Evolutionary conservation across 2,888 invertebrate genomes (phyloP), one percentile per base, ranked within the genome.

Genomic region (Drosophila monieri): DNA sequence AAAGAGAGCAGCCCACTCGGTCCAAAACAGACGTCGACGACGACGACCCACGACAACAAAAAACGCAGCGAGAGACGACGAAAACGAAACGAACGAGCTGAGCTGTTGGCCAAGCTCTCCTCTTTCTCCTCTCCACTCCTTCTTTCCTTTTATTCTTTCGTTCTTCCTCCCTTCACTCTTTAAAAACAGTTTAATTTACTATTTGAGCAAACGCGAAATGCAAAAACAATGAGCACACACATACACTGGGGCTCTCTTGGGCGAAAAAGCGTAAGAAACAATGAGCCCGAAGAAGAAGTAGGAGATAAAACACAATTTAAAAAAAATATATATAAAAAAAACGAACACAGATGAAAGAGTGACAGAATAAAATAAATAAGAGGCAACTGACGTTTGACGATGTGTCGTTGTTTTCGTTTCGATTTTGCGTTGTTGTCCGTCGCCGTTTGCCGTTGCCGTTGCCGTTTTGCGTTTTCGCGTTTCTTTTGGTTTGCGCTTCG

Each of bases 301-400:
- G 30, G 18, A 43, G 32, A 9, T n/a, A 54, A 68, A 57, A 73
- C 53, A 60, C 51, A 43, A 43, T 12, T 10, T 32, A 53, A 44
- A 43, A 64, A 61, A 23, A 27, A 27, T 27, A 9, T 27, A 27
- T 27, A 9, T 8, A 9, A 27, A 27, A 44, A 43, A 61, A 61
- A 23, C 9, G 41, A 52, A 49, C 12, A 25, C 18, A 60, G 41
- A 41, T 32, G 44, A 51, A 57, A 71, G 48, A 61, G 58, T 59
- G 60, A 23, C 59, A 46, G 51, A 73, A 69, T 47, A 52, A 65
- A 65, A 60, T 62, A 76, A 65, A 75, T 61, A 65, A 67, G 78
- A 77, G 70, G 56, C 67, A 80, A 84, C 80, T 85, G 86, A 85
- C 84, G 74, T 81, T 77, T 81, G 81, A 76, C 80, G 84, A 80